Evolutionary conservation across 2,888 invertebrate genomes (phyloP).

Genomic region (Ferrisia virgata): DNA sequence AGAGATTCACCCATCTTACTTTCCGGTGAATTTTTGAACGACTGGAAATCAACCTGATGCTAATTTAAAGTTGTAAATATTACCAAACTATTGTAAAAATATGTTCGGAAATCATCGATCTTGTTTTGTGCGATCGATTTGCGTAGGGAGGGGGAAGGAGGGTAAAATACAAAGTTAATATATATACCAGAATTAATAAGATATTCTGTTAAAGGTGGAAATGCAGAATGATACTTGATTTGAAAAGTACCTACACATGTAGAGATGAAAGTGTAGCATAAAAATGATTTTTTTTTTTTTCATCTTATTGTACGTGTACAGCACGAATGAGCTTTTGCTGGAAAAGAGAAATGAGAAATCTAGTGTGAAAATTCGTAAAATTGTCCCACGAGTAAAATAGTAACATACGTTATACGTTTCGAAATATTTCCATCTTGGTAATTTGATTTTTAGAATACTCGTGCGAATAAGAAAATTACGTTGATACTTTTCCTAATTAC

Average conservation of each 20-base stretch:
- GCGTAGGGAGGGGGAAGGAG: too few relatives aligned
- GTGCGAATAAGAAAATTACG: conserved; percentile 2
- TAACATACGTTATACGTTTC: neutral
- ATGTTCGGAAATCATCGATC: too few relatives aligned
- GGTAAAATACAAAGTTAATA: too few relatives aligned
- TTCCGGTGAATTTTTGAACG: too few relatives aligned
- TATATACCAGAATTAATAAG: too few relatives aligned
- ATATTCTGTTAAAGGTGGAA: too few relatives aligned
- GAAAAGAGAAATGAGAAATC: conserved; percentile 8
- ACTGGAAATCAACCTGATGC: too few relatives aligned
- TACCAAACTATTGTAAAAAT: too few relatives aligned
- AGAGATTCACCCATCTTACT: too few relatives aligned
- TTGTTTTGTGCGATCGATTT: too few relatives aligned
- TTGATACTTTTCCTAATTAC: neutral
- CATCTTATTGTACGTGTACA: neutral
- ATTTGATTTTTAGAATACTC: conserved; percentile 12
- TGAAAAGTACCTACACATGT: neutral
- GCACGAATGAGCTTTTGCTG: neutral
- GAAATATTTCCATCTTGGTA: conserved; percentile 6
- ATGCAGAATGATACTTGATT: neutral
- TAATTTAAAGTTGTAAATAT: too few relatives aligned
- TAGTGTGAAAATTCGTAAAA: neutral
- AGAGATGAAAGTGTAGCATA: neutral
- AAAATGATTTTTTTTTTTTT: neutral
- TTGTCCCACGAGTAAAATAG: neutral